Evolutionary conservation across 1,140 invertebrate genomes (phyloP), one percentile per base, ranked within the genome.

Genomic region (Nixonia krombeini): DNA sequence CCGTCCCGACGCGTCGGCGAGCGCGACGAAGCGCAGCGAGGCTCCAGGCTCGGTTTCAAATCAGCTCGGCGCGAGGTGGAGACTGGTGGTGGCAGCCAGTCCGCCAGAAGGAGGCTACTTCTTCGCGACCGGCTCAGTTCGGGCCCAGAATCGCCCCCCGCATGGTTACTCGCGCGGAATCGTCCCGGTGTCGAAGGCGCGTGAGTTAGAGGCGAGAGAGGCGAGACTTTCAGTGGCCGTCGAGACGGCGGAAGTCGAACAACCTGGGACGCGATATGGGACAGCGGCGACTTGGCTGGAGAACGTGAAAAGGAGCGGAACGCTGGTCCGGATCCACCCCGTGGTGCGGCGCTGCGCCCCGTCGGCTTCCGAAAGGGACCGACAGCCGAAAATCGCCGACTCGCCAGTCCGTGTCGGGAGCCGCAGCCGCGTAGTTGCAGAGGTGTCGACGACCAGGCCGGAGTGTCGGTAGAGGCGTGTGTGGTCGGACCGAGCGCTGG

Each of bases 11-110:
- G 62, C 45, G 56, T 45, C 46, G 52, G 1, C 41, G 52, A 42
- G 49, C 41, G 65, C 53, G 58, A 58, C 38, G 58, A 42, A 46
- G 50, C 49, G 53, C 58, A 55, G 46, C 66, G 59, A 64, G 66
- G 51, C 56, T 70, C 56, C 59, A 70, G 59, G 55, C 67, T 61
- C 40, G 61, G 64, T 64, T 70, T 70, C 38, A 70, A 70, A 70
- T 70, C 59, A 40, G 55, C 59, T 61, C 29, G 55, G 67, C 58
- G 67, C 40, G 61, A 58, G 67, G 59, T 70, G 67, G 67, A 61
- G 61, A 64, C 66, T 65, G 66, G 66, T 64, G 66, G 67, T 70
- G 67, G 67, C 57, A 65, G 66, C 66, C 59, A 64, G 66, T 70
- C 67, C 46, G 57, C 56, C 67, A 70, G 67, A 64, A 70, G 61